phyloP scores from a whole-genome alignment of 2,113 vertebrate genomes.

The Thymallus thymallus region DNA sequence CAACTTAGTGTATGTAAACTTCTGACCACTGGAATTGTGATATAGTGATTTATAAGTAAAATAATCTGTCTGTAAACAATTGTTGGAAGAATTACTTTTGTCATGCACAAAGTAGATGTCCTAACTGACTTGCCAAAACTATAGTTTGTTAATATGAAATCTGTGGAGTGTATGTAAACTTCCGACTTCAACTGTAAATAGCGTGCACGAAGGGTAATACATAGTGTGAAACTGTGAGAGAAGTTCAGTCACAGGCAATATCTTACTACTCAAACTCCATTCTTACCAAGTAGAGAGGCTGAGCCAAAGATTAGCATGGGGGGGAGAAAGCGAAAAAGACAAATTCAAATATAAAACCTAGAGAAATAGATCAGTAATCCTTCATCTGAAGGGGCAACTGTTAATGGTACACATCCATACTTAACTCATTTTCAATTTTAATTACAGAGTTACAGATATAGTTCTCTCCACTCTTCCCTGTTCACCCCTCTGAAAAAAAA shows the following conservation, averaged over 20 bases:
- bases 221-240: not conserved
- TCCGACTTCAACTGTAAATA: too few species aligned
- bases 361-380: not conserved
- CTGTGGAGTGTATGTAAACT: too few species aligned
- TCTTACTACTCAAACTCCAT: conserved; percentile 41
- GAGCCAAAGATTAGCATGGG: conserved; percentile 35
- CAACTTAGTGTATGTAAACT: too few species aligned
- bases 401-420: not conserved
- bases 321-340: conserved; percentile 33
- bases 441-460: not conserved
- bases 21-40: too few species aligned
- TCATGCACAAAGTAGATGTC: too few species aligned
- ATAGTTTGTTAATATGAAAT: too few species aligned
- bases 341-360: conserved; percentile 18
- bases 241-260: not conserved
- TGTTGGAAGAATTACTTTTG: too few species aligned
- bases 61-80: too few species aligned
- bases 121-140: too few species aligned
- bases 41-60: too few species aligned
- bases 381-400: not conserved
- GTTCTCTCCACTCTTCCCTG: too few species aligned
- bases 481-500: not conserved
- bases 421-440: not conserved
- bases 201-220: not conserved
- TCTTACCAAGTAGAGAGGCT: conserved; percentile 79